Percentiles rank a stretch among this genome's conserved stretches.
phyloP scores from a whole-genome alignment of 2,888 invertebrate genomes.

The Trissoscelio sp. region DNA sequence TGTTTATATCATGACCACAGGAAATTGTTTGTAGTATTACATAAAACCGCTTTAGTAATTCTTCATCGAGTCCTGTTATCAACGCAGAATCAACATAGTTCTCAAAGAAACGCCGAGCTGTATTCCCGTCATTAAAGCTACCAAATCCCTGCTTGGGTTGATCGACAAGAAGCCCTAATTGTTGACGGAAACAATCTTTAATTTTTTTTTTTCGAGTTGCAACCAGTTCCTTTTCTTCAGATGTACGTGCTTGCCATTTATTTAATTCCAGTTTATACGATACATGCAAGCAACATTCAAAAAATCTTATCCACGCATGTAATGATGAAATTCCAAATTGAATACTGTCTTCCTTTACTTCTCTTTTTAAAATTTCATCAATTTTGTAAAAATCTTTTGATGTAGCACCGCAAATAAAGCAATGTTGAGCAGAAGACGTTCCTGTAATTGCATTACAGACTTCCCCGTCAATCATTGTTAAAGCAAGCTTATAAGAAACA shows the following conservation, averaged over 20 bases:
- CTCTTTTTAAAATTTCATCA: constrained; percentile 17
- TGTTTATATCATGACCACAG: neutral
- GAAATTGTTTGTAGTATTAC: constrained; percentile 2
- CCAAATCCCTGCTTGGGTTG: constrained; percentile 30
- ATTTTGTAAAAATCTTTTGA: constrained; percentile 7
- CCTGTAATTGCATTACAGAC: constrained; percentile 6
- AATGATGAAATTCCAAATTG: constrained; percentile 31
- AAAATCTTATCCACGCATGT: constrained; percentile 52
- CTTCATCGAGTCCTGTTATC: neutral
- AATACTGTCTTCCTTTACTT: constrained; percentile 9
- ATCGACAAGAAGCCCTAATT: constrained; percentile 24
- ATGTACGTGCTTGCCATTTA: constrained; percentile 19
- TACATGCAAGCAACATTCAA: constrained; percentile 51
- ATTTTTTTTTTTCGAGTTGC: constrained; percentile 8
- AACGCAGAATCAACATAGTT: neutral
- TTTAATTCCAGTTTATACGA: constrained; percentile 37
- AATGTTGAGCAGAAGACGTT: constrained; percentile 3
- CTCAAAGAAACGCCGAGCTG: neutral
- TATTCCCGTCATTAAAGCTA: neutral
- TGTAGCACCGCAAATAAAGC: constrained; percentile 10
- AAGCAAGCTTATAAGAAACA: neutral
- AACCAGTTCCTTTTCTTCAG: constrained; percentile 5
- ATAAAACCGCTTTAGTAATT: neutral
- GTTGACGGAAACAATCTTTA: neutral
- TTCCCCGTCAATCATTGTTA: neutral